A percentile compares a stretch with the other conserved stretches of the same genome.
phyloP scores from a whole-genome alignment of 2,888 invertebrate species.

The Sericinus montela region DNA sequence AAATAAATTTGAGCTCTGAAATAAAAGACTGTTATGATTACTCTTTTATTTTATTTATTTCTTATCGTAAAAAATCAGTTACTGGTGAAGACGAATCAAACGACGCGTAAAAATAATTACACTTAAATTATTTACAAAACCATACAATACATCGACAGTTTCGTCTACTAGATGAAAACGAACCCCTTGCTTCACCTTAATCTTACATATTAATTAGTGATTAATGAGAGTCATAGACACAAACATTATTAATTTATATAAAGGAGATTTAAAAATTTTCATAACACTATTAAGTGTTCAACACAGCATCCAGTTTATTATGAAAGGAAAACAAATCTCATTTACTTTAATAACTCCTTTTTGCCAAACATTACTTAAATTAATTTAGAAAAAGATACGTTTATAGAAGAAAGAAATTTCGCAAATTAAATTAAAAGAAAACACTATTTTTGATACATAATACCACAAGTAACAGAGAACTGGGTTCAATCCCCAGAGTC shows the following conservation, averaged over 20 bases:
- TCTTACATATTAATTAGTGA: neutral
- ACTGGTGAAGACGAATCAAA: neutral
- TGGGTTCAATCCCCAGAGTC: too few relatives aligned
- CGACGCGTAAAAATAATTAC: neutral
- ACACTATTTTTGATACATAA: too few relatives aligned
- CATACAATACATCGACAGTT: neutral
- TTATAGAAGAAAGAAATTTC: too few relatives aligned
- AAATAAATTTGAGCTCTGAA: neutral
- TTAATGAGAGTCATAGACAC: neutral
- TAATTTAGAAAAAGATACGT: too few relatives aligned
- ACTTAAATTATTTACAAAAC: slow-evolving; percentile 7
- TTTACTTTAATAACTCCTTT: too few relatives aligned
- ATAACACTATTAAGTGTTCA: too few relatives aligned
- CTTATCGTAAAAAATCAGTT: slow-evolving; percentile 5
- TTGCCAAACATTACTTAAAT: too few relatives aligned
- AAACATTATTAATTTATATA: neutral
- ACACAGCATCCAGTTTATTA: too few relatives aligned
- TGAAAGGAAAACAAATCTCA: too few relatives aligned
- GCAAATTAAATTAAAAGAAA: too few relatives aligned
- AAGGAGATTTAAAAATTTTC: neutral
- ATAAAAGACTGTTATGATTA: neutral
- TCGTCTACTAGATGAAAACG: neutral
- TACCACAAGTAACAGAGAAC: too few relatives aligned
- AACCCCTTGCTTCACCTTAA: neutral
- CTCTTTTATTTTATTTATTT: slow-evolving; percentile 11